Evolutionary conservation across 2,113 vertebrate genomes (phyloP), one percentile per base, ranked within the genome.

Genomic region (Agapornis roseicollis): DNA sequence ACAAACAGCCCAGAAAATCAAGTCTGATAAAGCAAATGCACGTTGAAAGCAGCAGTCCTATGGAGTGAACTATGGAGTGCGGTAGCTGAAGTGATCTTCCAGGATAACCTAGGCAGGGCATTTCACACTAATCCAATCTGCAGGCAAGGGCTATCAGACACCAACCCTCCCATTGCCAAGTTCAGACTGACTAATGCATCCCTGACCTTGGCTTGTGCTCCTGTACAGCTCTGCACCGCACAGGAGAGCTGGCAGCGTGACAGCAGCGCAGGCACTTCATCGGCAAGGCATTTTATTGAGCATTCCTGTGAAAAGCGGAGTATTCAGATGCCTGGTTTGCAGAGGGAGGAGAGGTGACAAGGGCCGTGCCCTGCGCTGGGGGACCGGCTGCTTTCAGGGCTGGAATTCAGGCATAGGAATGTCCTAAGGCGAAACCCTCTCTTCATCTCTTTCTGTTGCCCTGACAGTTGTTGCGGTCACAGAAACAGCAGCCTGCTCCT

Each of bases 381-480:
- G 80, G 88, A 80, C 60, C 20, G 9, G 33, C 69, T 80, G 78
- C 73, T 85, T 90, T 92, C 9, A 4, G 89, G 71, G 29, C 55
- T 95, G 93, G 90, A 96, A 96, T 96, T 95, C 85, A 73, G 76
- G 44, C 85, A 96, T 61, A 91, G 82, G 95, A 96, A 95, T 96
- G 89, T 90, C 69, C 73, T 47, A 81, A 71, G 28, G 80, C 8
- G 0, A 91, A 91, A 78, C 39, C 24, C 33, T 78, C 49, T 61
- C 80, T 83, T 64, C 42, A 41, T 50, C 92, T 77, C 71, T 33
- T 47, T 85, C 60, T 68, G 76, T 31, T 72, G 44, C 49, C 55
- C n/a, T 39, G 53, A 53, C 65, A 70, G 71, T 56, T 89, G 84
- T 91, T 63, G 46, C 0, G 0, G 37, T 37, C 66, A 24, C 74